Evolutionary conservation across 2,797 vertebrate species (phyloP).

Genomic region (Pampus argenteus): DNA sequence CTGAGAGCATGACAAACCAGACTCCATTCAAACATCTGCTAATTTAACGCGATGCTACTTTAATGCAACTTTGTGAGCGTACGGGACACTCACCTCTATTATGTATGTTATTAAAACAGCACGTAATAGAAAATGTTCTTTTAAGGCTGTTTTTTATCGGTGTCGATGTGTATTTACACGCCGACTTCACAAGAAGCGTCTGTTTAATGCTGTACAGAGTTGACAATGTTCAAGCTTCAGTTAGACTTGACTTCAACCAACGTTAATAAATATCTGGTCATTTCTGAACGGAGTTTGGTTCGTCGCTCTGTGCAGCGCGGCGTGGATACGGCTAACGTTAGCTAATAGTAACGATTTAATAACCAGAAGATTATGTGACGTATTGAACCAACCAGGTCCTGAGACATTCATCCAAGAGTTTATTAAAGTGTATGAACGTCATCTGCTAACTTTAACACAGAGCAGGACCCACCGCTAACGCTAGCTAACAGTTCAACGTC

Average conservation of each 20-base stretch:
- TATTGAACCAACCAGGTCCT: background rate
- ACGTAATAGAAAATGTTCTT: background rate
- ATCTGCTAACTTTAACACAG: background rate
- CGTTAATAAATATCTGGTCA: background rate
- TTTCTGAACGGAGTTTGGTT: background rate
- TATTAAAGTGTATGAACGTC: background rate
- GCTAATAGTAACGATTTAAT: background rate
- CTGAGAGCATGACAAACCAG: background rate
- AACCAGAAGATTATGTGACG: background rate
- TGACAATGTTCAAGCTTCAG: fast-evolving
- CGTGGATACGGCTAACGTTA: constrained; percentile 1
- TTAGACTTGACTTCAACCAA: fast-evolving
- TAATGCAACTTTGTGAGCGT: fast-evolving
- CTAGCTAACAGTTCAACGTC: constrained; percentile 12
- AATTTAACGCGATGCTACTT: fast-evolving
- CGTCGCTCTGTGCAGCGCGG: background rate
- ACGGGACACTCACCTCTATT: background rate
- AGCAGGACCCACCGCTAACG: background rate
- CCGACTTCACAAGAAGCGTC: background rate
- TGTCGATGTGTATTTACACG: fast-evolving
- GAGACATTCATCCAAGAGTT: fast-evolving
- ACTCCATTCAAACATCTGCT: fast-evolving
- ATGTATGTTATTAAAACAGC: background rate
- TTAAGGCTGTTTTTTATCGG: background rate
- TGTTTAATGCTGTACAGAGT: too few relatives aligned